Conservation (phyloP, 2,797 vertebrate genomes). For the Knipowitschia caucasica region DNA sequence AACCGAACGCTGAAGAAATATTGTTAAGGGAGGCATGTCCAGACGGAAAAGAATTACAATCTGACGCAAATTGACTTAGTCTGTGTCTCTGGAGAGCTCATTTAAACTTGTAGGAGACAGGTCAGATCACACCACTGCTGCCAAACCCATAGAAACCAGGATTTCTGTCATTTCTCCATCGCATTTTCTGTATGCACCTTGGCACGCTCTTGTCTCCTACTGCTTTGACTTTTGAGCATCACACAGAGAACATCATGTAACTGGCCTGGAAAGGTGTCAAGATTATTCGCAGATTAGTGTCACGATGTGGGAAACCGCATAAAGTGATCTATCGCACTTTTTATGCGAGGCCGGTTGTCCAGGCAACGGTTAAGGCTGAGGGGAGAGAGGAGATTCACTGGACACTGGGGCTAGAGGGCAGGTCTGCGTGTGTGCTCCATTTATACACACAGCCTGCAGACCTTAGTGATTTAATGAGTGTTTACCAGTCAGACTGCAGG, state of each 20-base stretch:
- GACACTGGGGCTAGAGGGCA: slow-evolving; percentile 7
- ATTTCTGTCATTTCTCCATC: slow-evolving; percentile 2
- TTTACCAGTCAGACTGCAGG: slow-evolving; percentile 43
- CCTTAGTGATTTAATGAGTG: slow-evolving; percentile 62
- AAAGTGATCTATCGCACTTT: slow-evolving; percentile 40
- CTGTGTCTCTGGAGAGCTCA: slow-evolving; percentile 27
- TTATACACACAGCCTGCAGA: slow-evolving; percentile 34
- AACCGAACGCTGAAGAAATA: slow-evolving; percentile 25
- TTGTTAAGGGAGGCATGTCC: slow-evolving; percentile 7
- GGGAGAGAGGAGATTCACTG: background rate
- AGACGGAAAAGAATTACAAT: slow-evolving; percentile 6
- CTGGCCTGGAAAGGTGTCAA: slow-evolving; percentile 21
- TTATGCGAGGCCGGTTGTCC: slow-evolving; percentile 56
- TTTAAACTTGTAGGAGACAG: slow-evolving; percentile 36
- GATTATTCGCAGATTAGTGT: slow-evolving; percentile 2
- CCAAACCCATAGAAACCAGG: slow-evolving; percentile 12
- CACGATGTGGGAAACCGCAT: slow-evolving; percentile 20
- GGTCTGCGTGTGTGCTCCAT: slow-evolving; percentile 10
- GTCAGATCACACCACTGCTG: slow-evolving; percentile 23
- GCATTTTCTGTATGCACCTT: background rate
- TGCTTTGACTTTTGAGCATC: background rate
- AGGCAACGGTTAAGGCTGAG: slow-evolving; percentile 52
- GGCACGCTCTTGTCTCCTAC: background rate
- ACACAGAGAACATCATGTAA: background rate
- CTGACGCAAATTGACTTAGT: slow-evolving; percentile 19